Base-by-base conservation (phyloP, 2,113 vertebrate genomes). In the Anseranas semipalmata region DNA sequence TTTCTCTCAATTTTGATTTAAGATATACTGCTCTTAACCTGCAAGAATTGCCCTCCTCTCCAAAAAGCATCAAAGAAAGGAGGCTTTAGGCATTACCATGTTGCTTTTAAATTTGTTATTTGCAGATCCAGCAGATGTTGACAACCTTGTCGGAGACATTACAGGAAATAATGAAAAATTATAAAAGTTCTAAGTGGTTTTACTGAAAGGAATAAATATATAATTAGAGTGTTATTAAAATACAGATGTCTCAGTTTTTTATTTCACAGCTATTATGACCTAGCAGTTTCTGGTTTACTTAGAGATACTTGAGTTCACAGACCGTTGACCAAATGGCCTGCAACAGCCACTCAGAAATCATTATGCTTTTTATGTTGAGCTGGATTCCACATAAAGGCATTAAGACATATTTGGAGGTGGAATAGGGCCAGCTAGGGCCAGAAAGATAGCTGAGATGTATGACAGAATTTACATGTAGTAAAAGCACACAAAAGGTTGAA, bases 251-350 rank as follows among this genome's bases (percentile, higher is more conserved):
- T 91, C 83, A 72, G 58, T 86, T 91, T 96, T 97, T 97, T 76
- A 76, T 96, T 95, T 91, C 77, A 93, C 73, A 89, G 46, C 33
- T 88, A 91, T 88, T 96, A 89, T 88, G 58, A 84, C 82, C 87
- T 95, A 84, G 90, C 68, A 88, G 71, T 92, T 88, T 82, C 48
- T 91, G 82, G 35, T 94, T 95, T 97, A 95, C 90, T 95, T 97
- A 93, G 74, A 85, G 84, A 80, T 72, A 95, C 92, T 87, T 79
- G 78, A 95, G 85, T 97, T 97, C 97, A 97, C 90, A 98, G 96
- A 96, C 90, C 96, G 93, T 48, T 87, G 85, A 82, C 94, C 71
- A 52, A 96, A 97, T 30, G 50, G 86, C 85, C 60, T 93, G 85
- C 73, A 96, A 97, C 58, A 95, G 19, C 73, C 82, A 89, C 33